Conservation (phyloP, 2,888 invertebrate genomes). For the Plutella xylostella region DNA sequence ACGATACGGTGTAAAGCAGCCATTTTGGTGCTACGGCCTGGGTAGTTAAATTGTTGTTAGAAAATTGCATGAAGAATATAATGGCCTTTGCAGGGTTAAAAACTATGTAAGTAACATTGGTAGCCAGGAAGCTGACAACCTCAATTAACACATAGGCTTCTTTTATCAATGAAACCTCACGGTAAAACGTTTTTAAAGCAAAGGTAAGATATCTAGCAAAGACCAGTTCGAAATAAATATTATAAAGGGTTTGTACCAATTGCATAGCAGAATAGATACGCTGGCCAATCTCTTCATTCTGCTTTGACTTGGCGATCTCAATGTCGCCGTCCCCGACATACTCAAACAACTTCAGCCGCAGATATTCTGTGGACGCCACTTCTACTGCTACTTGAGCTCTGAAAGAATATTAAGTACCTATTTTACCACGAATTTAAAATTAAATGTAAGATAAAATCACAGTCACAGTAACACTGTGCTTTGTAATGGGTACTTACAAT, state of each 20-base stretch:
- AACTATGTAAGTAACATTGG: too few species aligned
- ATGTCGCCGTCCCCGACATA: slow-evolving; percentile 47
- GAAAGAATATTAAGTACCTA: slow-evolving; percentile 16
- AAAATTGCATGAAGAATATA: not conserved
- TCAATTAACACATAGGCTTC: too few species aligned
- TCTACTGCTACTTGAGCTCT: slow-evolving; percentile 35
- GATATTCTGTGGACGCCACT: slow-evolving; percentile 27
- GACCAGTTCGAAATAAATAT: too few species aligned
- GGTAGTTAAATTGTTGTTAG: not conserved
- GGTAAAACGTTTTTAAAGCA: too few species aligned
- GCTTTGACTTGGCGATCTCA: slow-evolving; percentile 41
- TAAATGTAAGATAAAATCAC: too few species aligned
- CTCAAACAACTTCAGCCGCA: slow-evolving; percentile 38
- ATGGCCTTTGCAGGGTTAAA: too few species aligned
- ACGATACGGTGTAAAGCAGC: slow-evolving; percentile 79
- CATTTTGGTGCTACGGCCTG: slow-evolving; percentile 81
- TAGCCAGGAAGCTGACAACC: too few species aligned
- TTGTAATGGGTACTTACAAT: too few species aligned
- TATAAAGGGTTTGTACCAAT: slow-evolving; percentile 48
- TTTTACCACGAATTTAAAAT: too few species aligned
- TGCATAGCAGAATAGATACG: slow-evolving; percentile 79
- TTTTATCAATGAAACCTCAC: too few species aligned
- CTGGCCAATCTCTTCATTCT: slow-evolving; percentile 82
- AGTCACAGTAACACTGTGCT: too few species aligned
- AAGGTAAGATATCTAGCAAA: too few species aligned